These are phyloP conservation scores for Silurus aristotelis DNA, from an alignment of 2,797 vertebrate species.

Conservation along the genomic window DNA sequence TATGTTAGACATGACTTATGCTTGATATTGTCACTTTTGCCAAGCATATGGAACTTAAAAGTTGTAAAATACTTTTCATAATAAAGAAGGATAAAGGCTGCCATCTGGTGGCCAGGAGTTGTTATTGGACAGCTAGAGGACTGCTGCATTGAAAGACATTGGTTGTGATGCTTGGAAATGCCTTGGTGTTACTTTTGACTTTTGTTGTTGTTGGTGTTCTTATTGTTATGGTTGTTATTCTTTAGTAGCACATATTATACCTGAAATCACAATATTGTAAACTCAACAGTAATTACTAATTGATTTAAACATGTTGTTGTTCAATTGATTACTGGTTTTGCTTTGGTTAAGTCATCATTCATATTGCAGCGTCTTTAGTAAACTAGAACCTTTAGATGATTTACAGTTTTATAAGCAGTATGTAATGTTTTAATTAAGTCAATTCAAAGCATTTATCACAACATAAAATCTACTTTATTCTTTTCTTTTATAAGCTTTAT, in stretches of 20 bases:
- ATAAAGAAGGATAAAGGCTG: not conserved
- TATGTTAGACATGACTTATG: not conserved
- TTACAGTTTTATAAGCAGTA: not conserved
- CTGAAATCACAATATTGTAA: not conserved
- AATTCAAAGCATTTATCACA: not conserved
- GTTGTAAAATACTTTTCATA: not conserved
- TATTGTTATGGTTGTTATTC: not conserved
- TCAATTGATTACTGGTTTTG: slow-evolving; percentile 6
- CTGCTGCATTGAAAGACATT: not conserved
- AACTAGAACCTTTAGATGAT: not conserved
- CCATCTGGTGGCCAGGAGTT: slow-evolving; percentile 31
- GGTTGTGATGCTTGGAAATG: not conserved
- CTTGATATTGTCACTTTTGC: not conserved
- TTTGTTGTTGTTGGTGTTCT: slow-evolving; percentile 4
- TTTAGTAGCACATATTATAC: not conserved
- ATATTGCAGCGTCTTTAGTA: not conserved
- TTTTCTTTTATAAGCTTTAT: not conserved
- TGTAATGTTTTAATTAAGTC: not conserved
- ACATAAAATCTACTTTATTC: not conserved
- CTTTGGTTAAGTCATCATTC: slow-evolving; percentile 1
- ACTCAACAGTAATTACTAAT: not conserved
- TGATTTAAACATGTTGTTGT: not conserved
- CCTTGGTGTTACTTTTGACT: not conserved
- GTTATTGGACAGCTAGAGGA: not conserved
- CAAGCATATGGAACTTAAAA: slow-evolving; percentile 15